phyloP scores from a whole-genome alignment of 2,113 vertebrate species.

The Gila orcuttii region DNA sequence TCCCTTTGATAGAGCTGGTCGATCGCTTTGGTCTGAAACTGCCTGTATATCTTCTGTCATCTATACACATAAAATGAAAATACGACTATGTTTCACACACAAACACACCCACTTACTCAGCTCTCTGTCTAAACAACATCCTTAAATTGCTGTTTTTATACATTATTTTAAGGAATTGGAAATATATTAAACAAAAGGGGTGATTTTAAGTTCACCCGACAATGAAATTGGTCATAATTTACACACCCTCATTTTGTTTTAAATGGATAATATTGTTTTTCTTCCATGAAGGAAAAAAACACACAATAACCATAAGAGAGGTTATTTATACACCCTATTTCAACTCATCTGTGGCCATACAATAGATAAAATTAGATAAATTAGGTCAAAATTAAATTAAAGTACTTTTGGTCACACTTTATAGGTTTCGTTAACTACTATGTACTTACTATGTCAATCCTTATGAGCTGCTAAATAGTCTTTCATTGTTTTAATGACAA shows the following conservation, averaged over 20 bases:
- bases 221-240: neutral
- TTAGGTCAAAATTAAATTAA: neutral
- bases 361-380: neutral
- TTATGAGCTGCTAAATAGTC: too few species aligned
- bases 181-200: neutral
- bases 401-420: neutral
- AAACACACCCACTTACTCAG: neutral
- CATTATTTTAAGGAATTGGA: neutral
- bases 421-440: too few species aligned
- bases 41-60: slow-evolving; percentile 14
- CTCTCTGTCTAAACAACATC: neutral
- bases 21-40: slow-evolving; percentile 2
- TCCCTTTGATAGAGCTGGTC: slow-evolving; percentile 17
- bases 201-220: neutral
- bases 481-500: too few species aligned
- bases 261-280: too few species aligned
- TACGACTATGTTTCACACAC: neutral
- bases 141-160: neutral
- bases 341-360: neutral
- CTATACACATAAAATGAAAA: slow-evolving; percentile 18
- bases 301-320: neutral
- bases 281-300: too few species aligned
- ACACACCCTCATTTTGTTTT: neutral
- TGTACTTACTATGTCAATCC: too few species aligned
- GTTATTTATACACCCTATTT: neutral